Conservation (phyloP, 2,888 invertebrate genomes). For the Mythimna vitellina region DNA sequence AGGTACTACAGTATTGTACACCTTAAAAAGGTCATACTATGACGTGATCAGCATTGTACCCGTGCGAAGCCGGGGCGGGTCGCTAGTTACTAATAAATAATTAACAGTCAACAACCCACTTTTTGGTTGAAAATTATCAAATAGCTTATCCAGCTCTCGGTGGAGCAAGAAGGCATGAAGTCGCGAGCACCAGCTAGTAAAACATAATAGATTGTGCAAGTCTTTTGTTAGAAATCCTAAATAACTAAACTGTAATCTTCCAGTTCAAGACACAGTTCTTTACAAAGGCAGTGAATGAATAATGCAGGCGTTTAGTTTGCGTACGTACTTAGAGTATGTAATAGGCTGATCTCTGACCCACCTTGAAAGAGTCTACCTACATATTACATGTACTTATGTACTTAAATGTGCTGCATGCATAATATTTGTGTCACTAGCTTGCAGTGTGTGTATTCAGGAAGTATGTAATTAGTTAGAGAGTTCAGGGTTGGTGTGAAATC, state of each 20-base stretch:
- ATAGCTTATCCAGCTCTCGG: too few species aligned
- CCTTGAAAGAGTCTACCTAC: conserved; percentile 45
- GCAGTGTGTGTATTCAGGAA: conserved; percentile 33
- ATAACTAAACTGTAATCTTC: conserved; percentile 6
- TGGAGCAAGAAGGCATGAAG: too few species aligned
- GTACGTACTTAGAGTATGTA: conserved; percentile 18
- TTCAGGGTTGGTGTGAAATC: conserved; percentile 14
- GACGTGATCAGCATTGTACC: too few species aligned
- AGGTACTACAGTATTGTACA: too few species aligned
- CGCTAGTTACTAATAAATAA: too few species aligned
- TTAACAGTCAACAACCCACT: too few species aligned
- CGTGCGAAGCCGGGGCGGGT: too few species aligned
- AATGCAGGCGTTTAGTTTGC: conserved; percentile 37
- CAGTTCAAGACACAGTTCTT: conserved; percentile 21
- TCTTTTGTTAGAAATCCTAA: too few species aligned
- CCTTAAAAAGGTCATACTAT: too few species aligned
- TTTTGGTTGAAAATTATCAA: too few species aligned
- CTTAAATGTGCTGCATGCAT: conserved; percentile 42
- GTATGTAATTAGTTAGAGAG: not conserved
- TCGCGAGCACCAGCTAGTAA: too few species aligned
- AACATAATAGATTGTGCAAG: too few species aligned
- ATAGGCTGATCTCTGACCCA: conserved; percentile 52
- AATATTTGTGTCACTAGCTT: conserved; percentile 31
- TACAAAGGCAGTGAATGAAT: conserved; percentile 50
- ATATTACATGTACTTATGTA: conserved; percentile 17